These are phyloP conservation scores for Drosophila macrospina DNA, from an alignment of 2,888 invertebrate species.

Conservation along the genomic window DNA sequence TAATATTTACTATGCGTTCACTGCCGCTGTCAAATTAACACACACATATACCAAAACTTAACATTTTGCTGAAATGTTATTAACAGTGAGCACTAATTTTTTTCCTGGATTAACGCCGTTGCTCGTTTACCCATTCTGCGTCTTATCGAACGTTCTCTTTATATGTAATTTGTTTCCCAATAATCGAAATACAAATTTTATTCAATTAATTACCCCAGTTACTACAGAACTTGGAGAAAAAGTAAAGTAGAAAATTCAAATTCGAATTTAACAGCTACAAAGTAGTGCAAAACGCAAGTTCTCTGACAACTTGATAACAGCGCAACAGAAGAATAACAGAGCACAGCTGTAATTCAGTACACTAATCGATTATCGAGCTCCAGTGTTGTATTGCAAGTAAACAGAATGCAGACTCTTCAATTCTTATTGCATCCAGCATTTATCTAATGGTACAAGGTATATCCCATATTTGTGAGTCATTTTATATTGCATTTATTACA, in stretches of 20 bases:
- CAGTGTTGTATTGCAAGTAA: slow-evolving; percentile 13
- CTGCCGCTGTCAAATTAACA: slow-evolving; percentile 26
- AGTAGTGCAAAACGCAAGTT: neutral
- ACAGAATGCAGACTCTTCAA: neutral
- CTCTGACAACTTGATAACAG: slow-evolving; percentile 17
- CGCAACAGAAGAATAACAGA: slow-evolving; percentile 9
- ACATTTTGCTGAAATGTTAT: slow-evolving; percentile 32
- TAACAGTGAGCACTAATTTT: slow-evolving; percentile 18
- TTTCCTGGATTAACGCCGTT: slow-evolving; percentile 8
- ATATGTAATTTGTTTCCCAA: neutral
- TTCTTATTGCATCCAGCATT: no score
- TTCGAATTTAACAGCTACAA: slow-evolving; percentile 29
- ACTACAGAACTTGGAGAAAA: neutral
- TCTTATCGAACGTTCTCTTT: neutral
- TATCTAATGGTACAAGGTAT: neutral
- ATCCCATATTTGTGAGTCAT: neutral
- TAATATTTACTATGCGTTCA: slow-evolving; percentile 33
- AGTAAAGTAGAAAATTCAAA: neutral
- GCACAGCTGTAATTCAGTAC: slow-evolving; percentile 22
- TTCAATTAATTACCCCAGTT: neutral
- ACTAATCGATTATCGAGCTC: slow-evolving; percentile 8
- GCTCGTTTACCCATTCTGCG: neutral
- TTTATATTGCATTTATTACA: neutral
- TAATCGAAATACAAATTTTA: neutral
- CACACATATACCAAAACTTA: slow-evolving; percentile 10